phyloP scores from a whole-genome alignment of 2,888 invertebrate genomes.

The Allophyes oxyacanthae region DNA sequence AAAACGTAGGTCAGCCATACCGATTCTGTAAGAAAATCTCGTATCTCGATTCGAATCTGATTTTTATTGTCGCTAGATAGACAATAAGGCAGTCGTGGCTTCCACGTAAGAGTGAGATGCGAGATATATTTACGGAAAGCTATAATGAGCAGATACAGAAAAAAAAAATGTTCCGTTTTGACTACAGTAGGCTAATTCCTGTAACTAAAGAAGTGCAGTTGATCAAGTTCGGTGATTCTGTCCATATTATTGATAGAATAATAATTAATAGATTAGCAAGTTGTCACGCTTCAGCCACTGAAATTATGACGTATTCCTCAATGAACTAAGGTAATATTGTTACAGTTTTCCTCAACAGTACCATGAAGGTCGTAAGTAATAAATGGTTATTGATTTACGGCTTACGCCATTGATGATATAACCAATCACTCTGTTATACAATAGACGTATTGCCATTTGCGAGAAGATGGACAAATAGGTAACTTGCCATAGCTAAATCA shows the following conservation, averaged over 20 bases:
- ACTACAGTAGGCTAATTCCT: too few relatives aligned
- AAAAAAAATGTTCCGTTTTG: too few relatives aligned
- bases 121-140: too few relatives aligned
- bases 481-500: too few relatives aligned
- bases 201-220: not conserved
- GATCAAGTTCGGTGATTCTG: not conserved
- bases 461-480: too few relatives aligned
- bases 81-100: too few relatives aligned
- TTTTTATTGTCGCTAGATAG: too few relatives aligned
- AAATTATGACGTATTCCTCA: not conserved
- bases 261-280: constrained; percentile 1
- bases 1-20: not conserved
- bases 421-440: not conserved
- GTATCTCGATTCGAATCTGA: too few relatives aligned
- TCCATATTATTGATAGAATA: not conserved
- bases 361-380: constrained; percentile 8
- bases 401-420: constrained; percentile 9
- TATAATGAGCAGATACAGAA: too few relatives aligned
- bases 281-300: not conserved
- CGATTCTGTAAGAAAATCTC: too few relatives aligned
- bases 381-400: constrained; percentile 8
- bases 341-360: constrained; percentile 24
- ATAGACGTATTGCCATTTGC: too few relatives aligned
- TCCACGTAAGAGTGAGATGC: too few relatives aligned
- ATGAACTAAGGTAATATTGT: constrained; percentile 9